Evolutionary conservation across 1,140 invertebrate genomes (phyloP).

Genomic region (Ctenoplectra terminalis): DNA sequence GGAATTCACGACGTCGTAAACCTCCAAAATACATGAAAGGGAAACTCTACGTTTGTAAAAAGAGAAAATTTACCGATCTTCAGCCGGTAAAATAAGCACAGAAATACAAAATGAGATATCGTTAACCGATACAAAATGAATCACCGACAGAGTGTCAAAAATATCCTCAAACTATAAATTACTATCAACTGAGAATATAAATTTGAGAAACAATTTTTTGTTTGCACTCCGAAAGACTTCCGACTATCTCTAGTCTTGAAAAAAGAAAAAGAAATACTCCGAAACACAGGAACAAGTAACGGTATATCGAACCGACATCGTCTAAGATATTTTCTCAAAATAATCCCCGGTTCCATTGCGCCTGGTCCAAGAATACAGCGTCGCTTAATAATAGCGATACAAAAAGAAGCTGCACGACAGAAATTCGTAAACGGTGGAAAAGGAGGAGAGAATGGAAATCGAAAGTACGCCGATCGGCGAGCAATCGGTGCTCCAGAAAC

Average conservation of each 20-base stretch:
- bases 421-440: slow-evolving; percentile 2
- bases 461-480: not conserved
- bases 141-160: no score
- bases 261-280: no score
- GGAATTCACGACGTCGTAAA: no score
- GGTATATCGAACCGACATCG: not conserved
- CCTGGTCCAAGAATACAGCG: not conserved
- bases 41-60: no score
- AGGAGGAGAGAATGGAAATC: not conserved
- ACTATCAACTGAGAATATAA: no score
- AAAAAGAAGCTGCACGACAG: not conserved
- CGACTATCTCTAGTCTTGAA: not conserved
- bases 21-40: no score
- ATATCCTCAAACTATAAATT: no score
- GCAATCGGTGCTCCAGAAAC: slow-evolving; percentile 8
- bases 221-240: no score
- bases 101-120: no score
- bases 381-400: slow-evolving; percentile 33
- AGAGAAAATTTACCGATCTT: no score
- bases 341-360: slow-evolving; percentile 5
- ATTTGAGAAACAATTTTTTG: not conserved
- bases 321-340: slow-evolving; percentile 10
- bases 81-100: no score
- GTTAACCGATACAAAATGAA: no score
- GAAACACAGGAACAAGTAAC: not conserved